Evolutionary conservation across 64 coral and sea anemone species (phyloP).

Genomic region (Catalaphyllia jardinei): DNA sequence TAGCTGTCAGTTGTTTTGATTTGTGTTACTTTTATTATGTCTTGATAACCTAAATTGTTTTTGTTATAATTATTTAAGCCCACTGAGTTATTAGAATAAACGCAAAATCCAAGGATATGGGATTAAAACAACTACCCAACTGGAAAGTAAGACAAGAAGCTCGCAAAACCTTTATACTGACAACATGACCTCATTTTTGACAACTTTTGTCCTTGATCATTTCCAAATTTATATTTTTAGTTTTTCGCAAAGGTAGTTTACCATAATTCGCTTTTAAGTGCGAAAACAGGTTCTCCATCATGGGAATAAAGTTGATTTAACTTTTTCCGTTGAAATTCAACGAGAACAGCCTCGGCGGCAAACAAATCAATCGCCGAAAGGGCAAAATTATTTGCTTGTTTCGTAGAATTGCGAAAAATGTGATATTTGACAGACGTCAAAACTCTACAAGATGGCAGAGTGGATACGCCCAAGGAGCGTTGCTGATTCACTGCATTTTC

Average conservation of each 20-base stretch:
- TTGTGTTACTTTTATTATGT: too few species aligned
- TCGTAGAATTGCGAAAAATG: neutral
- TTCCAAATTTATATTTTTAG: conserved; percentile 6
- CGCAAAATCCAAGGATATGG: neutral
- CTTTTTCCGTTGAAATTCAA: neutral
- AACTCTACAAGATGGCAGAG: neutral
- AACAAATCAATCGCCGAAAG: neutral
- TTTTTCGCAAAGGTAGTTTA: neutral
- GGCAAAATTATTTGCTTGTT: neutral
- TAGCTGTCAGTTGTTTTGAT: too few species aligned
- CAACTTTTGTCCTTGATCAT: conserved; percentile 14
- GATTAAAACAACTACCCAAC: neutral
- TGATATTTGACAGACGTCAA: neutral
- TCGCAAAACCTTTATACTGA: neutral
- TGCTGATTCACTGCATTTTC: neutral
- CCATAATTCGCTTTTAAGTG: neutral
- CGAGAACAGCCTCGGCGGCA: neutral
- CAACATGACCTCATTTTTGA: conserved; percentile 38
- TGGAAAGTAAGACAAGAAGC: neutral
- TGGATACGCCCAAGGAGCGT: neutral
- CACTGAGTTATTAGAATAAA: neutral
- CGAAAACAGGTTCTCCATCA: neutral
- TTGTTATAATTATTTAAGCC: neutral
- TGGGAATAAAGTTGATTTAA: neutral
- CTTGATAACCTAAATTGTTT: neutral